phyloP scores from a whole-genome alignment of 2,113 vertebrate genomes.

The Chunga burmeisteri region DNA sequence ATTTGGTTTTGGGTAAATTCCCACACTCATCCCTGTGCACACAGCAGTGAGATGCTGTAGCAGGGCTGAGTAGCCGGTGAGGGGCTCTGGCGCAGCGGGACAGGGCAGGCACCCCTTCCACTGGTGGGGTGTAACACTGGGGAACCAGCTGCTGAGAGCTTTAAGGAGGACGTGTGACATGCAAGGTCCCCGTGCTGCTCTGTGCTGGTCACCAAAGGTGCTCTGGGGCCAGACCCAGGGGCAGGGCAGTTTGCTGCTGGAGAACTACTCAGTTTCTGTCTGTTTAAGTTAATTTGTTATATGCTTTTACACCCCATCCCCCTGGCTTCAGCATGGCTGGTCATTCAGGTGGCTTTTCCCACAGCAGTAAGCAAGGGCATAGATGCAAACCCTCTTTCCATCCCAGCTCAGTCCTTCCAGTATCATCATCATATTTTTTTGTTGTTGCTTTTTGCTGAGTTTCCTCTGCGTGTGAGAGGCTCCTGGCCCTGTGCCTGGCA shows the following conservation, averaged over 20 bases:
- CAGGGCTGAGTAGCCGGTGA: not conserved
- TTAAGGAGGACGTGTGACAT: rapidly evolving
- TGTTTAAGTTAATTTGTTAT: not conserved
- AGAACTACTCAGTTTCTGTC: not conserved
- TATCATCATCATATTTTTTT: rapidly evolving
- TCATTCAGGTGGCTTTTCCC: not conserved
- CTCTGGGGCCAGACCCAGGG: not conserved
- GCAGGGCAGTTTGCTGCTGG: not conserved
- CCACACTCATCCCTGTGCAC: not conserved
- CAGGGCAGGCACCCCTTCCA: not conserved
- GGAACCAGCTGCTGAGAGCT: not conserved
- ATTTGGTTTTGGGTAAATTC: not conserved
- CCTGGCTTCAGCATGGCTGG: not conserved
- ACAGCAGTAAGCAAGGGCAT: rapidly evolving
- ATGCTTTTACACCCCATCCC: not conserved
- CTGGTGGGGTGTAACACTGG: not conserved
- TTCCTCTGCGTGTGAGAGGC: not conserved
- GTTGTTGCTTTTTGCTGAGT: not conserved
- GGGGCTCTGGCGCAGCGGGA: rapidly evolving
- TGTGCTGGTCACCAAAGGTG: not conserved
- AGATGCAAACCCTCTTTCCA: not conserved
- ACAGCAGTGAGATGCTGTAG: not conserved
- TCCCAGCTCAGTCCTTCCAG: not conserved
- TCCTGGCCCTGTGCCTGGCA: rapidly evolving
- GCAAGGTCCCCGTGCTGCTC: not conserved